These are phyloP conservation scores for Nyctibius bracteatus DNA, from an alignment of 2,113 vertebrate species.

Conservation along the genomic window DNA sequence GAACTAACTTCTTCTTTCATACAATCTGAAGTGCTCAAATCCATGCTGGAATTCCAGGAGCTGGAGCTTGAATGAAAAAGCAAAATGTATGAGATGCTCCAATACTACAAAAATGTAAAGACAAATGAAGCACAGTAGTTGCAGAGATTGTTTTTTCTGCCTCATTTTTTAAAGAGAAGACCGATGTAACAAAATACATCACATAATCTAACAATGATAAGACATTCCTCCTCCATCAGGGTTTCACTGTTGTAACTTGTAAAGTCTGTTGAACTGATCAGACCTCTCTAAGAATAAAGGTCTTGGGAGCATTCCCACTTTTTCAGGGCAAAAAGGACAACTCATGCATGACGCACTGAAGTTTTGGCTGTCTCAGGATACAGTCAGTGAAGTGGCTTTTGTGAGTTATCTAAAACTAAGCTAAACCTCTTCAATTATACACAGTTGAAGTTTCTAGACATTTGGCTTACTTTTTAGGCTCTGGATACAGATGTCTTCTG, in stretches of 20 bases:
- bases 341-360: background rate
- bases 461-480: background rate
- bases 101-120: background rate
- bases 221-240: background rate
- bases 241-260: background rate
- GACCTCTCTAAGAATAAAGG: conserved; percentile 12
- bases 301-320: conserved; percentile 13
- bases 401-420: background rate
- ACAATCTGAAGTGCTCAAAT: conserved; percentile 14
- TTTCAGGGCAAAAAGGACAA: background rate
- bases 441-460: background rate
- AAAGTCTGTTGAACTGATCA: background rate
- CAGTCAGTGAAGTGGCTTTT: background rate
- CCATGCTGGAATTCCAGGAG: conserved; percentile 28
- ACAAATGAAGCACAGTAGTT: background rate
- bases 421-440: background rate
- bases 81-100: background rate
- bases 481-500: background rate
- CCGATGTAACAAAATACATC: background rate
- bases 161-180: background rate
- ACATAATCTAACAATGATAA: background rate
- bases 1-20: conserved; percentile 42
- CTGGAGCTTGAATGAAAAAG: conserved; percentile 31
- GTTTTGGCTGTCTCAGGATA: background rate
- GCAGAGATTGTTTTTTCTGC: background rate